Evolutionary conservation across 1,140 invertebrate genomes (phyloP).

Genomic region (Ericerus pela): DNA sequence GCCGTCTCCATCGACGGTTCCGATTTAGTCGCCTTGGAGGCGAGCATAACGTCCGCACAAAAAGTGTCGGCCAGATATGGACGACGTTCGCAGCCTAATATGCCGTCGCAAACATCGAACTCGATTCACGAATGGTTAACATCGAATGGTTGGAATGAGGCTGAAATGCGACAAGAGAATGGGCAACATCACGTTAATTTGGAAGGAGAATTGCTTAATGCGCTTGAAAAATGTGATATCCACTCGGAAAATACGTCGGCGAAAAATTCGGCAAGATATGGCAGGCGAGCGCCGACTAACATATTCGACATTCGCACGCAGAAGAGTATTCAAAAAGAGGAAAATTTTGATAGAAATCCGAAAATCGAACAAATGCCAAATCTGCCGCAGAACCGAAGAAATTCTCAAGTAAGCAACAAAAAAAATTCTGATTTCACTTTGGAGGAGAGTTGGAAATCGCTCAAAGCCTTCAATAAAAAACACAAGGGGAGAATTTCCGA

Average conservation of each 20-base stretch:
- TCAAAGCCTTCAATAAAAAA: conserved; percentile 25
- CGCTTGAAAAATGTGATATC: conserved; percentile 13
- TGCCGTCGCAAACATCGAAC: not conserved
- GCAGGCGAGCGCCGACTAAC: not conserved
- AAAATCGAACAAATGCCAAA: not conserved
- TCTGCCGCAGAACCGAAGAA: not conserved
- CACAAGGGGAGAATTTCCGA: conserved; percentile 23
- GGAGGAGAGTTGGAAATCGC: conserved; percentile 27
- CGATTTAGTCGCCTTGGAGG: too few relatives aligned
- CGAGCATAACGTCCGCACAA: too few relatives aligned
- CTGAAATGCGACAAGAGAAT: not conserved
- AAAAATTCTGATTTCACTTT: conserved; percentile 15
- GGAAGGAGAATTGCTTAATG: not conserved
- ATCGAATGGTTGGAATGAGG: not conserved
- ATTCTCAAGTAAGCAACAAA: not conserved
- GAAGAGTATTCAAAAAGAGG: not conserved
- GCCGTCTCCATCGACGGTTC: too few relatives aligned
- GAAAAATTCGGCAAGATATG: not conserved
- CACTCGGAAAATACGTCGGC: not conserved
- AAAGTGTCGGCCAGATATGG: conserved; percentile 18
- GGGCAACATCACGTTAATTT: too few relatives aligned
- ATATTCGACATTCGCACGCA: not conserved
- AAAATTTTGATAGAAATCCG: not conserved
- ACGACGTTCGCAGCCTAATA: conserved; percentile 13
- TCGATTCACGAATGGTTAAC: not conserved